Base-by-base conservation (phyloP, 1,140 invertebrate species). In the Zaprionus lachaisei region DNA sequence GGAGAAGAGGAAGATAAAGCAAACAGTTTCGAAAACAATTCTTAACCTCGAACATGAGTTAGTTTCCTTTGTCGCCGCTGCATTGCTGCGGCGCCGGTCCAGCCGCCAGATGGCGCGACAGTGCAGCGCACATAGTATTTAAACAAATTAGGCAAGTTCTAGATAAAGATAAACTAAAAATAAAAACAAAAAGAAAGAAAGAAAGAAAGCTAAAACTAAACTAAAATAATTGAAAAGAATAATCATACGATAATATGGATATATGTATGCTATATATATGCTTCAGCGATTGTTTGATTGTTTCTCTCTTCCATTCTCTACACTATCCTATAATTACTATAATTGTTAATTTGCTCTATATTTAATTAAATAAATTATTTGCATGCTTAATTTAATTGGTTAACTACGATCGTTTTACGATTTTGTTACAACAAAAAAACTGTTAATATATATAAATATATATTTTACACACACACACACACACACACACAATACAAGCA, bases 71-170 rank as follows among this genome's bases (percentile, higher is more conserved):
- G 63, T 58, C 47, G 62, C 70, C 70, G 62, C 74, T 56, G 69
- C 55, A 55, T 2, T 22, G 41, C 41, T 17, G 41, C 41, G 56
- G 44, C 28, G 31, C 47, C 22, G n/a, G 41, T 34, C 22, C 47
- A 12, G 41, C 60, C 72, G 57, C 70, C 57, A 73, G 41, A 15
- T 67, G 41, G 70, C 67, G 72, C 31, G 51, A 49, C 58, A 62
- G 72, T 49, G 69, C 58, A 54, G 64, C 64, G 67, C 51, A 74
- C 54, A 55, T 78, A 79, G 72, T 79, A 75, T 79, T 79, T 79
- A 70, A 47, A 47, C 15, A n/a, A 79, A 79, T 79, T 79, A 79
- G 72, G 66, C 72, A 79, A 79, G 72, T 70, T 79, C 61, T 71
- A 71, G 58, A 63, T 54, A 68, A 61, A 67, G 34, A 41, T 11